A percentile compares a stretch with the other conserved stretches of the same genome.
Evolutionary conservation across 2,113 vertebrate genomes (phyloP).

Genomic region (Indicator maculatus): DNA sequence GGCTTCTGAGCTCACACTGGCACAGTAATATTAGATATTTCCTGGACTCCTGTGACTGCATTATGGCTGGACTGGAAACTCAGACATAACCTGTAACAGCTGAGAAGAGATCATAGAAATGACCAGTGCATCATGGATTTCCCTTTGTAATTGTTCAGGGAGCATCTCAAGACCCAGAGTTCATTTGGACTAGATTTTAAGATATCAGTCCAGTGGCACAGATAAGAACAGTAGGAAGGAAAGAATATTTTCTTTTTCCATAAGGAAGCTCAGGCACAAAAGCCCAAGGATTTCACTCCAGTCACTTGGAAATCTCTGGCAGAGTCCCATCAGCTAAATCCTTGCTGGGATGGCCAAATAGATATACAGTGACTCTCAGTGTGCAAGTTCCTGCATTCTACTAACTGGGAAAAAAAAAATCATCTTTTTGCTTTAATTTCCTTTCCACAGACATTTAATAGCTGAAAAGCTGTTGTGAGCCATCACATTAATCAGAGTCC

Average conservation of each 20-base stretch:
- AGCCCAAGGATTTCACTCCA: neutral
- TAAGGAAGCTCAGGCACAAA: neutral
- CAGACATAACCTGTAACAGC: neutral
- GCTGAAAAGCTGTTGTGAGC: conserved; percentile 9
- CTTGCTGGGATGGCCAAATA: neutral
- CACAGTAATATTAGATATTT: neutral
- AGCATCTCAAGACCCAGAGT: neutral
- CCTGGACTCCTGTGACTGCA: neutral
- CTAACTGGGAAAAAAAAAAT: neutral
- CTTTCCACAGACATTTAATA: conserved; percentile 24
- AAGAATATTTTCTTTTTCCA: neutral
- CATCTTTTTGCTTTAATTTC: neutral
- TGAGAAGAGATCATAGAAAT: neutral
- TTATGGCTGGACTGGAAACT: neutral
- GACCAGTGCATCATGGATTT: neutral
- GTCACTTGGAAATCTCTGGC: neutral
- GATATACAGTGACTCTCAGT: neutral
- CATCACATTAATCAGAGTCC: conserved; percentile 22
- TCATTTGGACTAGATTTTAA: neutral
- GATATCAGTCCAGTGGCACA: neutral
- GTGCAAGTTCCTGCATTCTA: neutral
- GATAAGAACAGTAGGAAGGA: neutral
- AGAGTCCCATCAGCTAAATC: neutral
- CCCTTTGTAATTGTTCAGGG: neutral
- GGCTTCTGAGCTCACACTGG: neutral